Base-by-base conservation (phyloP, 1,140 invertebrate species). In the Nebria ingens region DNA sequence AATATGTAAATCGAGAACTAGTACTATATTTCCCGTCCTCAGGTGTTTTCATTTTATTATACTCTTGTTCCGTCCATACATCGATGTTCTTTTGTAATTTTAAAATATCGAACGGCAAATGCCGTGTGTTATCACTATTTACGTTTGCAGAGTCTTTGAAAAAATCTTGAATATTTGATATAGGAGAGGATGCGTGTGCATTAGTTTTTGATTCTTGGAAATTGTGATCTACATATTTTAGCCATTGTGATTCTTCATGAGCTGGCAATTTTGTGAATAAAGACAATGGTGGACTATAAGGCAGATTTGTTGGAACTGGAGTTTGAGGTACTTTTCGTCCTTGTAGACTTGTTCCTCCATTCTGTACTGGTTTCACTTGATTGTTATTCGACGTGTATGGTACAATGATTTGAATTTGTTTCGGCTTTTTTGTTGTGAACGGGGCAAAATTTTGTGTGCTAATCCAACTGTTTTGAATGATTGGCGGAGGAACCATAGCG, bases 31-130 rank as follows among this genome's bases (percentile, higher is more conserved):
- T 74, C 57, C 45, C 40, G 1, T 15, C 21, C 6, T 76, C 71
- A 2, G 73, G 69, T 25, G 60, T 62, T 62, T 66, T 69, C 52
- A 13, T 64, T 40, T 77, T 78, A 6, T 79, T 79, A 67, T 78
- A 85, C 68, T 85, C 84, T 73, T 88, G 84, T 61, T 86, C 84
- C 1, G 86, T 89, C 87, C 87, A 90, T 25, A 85, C 84, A 63
- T 90, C 87, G 34, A 90, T 90, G 60, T 87, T 88, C 61, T 87
- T 85, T 65, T 89, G 86, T 50, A 89, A 66, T 63, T 81, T 81
- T 20, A 80, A 77, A 15, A 86, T 77, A 63, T 88, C 85, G 61
- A 86, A 84, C 0, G 79, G 78, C 34, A 77, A 76, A 56, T 76
- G 22, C 68, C 55, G 20, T 19, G 19, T 51, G 13, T 57, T 54